Evolutionary conservation across 1,140 invertebrate genomes (phyloP).

Genomic region (Gonatopus flavifemur): DNA sequence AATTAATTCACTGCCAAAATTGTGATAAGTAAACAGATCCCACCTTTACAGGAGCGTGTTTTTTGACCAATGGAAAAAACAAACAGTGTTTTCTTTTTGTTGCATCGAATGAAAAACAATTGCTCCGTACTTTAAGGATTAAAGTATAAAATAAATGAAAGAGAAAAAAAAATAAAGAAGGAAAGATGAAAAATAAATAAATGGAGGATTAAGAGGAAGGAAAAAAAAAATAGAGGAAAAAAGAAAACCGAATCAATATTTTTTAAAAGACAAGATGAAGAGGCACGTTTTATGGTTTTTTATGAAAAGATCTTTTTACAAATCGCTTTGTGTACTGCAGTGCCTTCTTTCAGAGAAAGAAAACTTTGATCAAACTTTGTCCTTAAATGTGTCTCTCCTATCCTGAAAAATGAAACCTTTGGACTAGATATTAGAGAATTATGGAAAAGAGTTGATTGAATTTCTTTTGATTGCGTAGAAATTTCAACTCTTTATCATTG

Average conservation of each 20-base stretch:
- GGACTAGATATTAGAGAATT: background rate
- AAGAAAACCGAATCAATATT: constrained; percentile 35
- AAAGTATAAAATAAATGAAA: constrained; percentile 19
- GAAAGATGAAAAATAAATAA: constrained; percentile 20
- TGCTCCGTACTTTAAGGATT: too few species aligned
- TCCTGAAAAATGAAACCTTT: too few species aligned
- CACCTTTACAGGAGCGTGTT: constrained; percentile 43
- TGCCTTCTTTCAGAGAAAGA: too few species aligned
- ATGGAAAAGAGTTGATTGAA: background rate
- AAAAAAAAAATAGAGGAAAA: constrained; percentile 15
- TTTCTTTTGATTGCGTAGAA: background rate
- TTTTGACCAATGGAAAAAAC: constrained; percentile 30
- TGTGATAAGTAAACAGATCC: constrained; percentile 48
- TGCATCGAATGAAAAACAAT: too few species aligned
- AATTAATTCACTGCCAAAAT: constrained; percentile 52
- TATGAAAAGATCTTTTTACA: too few species aligned
- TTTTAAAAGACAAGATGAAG: too few species aligned
- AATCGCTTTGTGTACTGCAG: too few species aligned
- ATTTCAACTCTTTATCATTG: background rate
- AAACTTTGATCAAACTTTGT: too few species aligned
- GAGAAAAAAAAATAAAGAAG: background rate
- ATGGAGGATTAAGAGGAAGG: constrained; percentile 25
- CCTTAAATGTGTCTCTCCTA: too few species aligned
- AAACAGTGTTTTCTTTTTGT: background rate
- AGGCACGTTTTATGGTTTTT: constrained; percentile 39